Evolutionary conservation across 2,888 invertebrate genomes (phyloP).

Genomic region (Atethmia centrago): DNA sequence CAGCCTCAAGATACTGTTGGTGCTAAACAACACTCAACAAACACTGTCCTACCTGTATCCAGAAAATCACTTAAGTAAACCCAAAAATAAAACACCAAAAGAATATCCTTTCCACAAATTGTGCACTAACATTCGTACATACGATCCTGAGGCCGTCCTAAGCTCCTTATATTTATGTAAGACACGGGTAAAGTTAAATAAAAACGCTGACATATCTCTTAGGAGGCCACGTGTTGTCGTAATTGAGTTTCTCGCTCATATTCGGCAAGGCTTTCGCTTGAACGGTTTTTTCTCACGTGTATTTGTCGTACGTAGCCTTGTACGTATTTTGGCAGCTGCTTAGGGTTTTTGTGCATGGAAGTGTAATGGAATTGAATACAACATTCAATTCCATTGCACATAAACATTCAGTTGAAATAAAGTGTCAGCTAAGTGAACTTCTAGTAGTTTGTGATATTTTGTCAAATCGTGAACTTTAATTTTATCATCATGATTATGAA

Average conservation of each 20-base stretch:
- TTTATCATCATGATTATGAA: no score
- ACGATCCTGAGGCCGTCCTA: slow-evolving; percentile 24
- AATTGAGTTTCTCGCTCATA: slow-evolving; percentile 63
- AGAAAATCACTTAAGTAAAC: slow-evolving; percentile 21
- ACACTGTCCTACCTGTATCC: not conserved
- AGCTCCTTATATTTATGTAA: slow-evolving; percentile 61
- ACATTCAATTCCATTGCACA: no score
- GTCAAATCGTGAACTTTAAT: no score
- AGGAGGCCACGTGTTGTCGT: slow-evolving; percentile 49
- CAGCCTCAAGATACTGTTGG: no score
- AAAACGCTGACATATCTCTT: slow-evolving; percentile 63
- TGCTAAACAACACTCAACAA: not conserved
- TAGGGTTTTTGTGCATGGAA: slow-evolving; percentile 24
- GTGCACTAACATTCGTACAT: slow-evolving; percentile 45
- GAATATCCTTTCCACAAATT: slow-evolving; percentile 43
- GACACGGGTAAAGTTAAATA: slow-evolving; percentile 60
- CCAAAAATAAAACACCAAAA: slow-evolving; percentile 24
- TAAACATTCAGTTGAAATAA: no score
- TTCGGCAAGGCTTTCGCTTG: slow-evolving; percentile 36
- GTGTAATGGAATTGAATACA: not conserved
- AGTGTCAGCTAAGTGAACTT: no score
- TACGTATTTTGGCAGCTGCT: slow-evolving; percentile 15
- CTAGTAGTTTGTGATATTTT: no score
- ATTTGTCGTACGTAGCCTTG: slow-evolving; percentile 9
- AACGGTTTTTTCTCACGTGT: slow-evolving; percentile 54